Conservation (phyloP, 2,797 vertebrate genomes). For the Pagetopsis macropterus region DNA sequence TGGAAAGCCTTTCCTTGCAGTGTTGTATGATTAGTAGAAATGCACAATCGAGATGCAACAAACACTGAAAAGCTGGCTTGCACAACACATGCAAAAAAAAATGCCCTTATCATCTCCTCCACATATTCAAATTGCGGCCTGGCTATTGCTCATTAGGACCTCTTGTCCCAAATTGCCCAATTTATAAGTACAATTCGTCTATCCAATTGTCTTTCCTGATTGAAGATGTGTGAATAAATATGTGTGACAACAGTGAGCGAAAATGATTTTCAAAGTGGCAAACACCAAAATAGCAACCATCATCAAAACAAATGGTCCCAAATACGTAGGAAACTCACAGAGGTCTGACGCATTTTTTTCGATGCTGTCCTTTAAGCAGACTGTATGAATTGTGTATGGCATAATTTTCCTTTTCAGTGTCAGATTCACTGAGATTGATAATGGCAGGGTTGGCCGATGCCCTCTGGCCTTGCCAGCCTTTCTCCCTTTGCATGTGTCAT, state of each 20-base stretch:
- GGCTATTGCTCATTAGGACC: constrained; percentile 15
- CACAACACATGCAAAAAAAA: constrained; percentile 23
- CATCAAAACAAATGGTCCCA: background rate
- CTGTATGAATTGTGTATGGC: background rate
- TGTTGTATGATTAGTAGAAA: constrained; percentile 7
- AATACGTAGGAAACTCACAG: background rate
- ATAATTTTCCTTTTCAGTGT: background rate
- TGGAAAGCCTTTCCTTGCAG: background rate
- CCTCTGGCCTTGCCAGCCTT: constrained; percentile 47
- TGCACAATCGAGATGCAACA: background rate
- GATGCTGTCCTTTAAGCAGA: background rate
- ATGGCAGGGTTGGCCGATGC: constrained; percentile 29
- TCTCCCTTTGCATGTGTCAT: constrained; percentile 48
- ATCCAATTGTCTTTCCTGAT: background rate
- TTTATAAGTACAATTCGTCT: constrained; percentile 6
- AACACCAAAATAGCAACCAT: background rate
- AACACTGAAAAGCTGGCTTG: constrained; percentile 18
- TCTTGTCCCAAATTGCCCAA: constrained; percentile 17
- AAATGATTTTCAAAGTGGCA: background rate
- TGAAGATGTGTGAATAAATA: constrained; percentile 23
- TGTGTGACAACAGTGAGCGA: background rate
- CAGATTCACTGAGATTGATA: constrained; percentile 16
- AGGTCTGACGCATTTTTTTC: background rate
- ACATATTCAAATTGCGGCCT: constrained; percentile 30
- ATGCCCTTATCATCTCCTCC: constrained; percentile 32